phyloP scores from a whole-genome alignment of 2,113 vertebrate species.

The Laticauda colubrina region DNA sequence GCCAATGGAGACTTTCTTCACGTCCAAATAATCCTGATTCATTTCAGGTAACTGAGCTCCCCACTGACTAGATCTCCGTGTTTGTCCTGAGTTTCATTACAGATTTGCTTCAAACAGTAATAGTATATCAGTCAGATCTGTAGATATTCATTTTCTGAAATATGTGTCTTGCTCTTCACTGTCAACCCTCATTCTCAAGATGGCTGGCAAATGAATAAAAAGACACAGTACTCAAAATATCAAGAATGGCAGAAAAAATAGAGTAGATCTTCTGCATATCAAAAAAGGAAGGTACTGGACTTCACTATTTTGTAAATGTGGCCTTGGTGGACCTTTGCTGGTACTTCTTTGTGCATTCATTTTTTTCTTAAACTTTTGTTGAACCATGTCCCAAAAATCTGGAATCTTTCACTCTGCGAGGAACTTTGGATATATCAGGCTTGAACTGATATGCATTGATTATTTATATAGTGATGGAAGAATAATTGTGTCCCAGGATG shows the following conservation, averaged over 20 bases:
- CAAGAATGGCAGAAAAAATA: background rate
- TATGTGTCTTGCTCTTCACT: background rate
- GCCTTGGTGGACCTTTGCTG: background rate
- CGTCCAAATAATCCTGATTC: background rate
- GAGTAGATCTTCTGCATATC: background rate
- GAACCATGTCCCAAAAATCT: background rate
- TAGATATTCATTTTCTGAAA: slow-evolving; percentile 2
- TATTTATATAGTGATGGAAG: background rate
- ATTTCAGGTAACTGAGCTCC: background rate
- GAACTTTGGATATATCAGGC: background rate
- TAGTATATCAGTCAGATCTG: background rate
- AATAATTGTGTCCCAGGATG: background rate
- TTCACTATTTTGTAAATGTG: background rate
- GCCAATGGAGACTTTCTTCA: background rate
- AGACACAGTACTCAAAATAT: background rate
- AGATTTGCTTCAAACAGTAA: background rate
- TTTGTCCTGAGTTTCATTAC: background rate
- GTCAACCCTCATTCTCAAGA: background rate
- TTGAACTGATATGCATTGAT: background rate
- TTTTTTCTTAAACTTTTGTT: background rate
- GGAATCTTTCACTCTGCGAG: background rate
- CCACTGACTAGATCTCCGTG: background rate
- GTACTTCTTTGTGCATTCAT: background rate
- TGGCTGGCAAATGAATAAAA: background rate
- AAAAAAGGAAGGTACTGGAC: background rate